These are phyloP conservation scores for Pachyramphus minor DNA, from an alignment of 2,113 vertebrate genomes.

Conservation along the genomic window DNA sequence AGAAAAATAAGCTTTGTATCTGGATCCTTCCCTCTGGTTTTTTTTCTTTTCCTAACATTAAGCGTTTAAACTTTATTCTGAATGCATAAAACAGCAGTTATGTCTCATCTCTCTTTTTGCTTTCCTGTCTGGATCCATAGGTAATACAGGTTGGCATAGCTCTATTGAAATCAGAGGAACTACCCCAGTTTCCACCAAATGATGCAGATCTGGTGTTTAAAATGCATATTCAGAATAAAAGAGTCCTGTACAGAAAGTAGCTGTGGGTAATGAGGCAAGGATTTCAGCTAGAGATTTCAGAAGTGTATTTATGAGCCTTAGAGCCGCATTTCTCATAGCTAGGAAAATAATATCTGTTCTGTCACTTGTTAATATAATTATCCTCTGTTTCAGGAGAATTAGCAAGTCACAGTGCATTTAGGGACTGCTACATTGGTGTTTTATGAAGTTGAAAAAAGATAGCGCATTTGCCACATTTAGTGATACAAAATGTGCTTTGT, in stretches of 20 bases:
- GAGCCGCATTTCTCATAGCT: not conserved
- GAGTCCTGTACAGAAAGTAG: not conserved
- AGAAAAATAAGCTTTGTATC: not conserved
- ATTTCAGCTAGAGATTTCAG: not conserved
- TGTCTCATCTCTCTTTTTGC: not conserved
- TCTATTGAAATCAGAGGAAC: not conserved
- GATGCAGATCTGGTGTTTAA: not conserved
- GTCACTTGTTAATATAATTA: slow-evolving; percentile 39
- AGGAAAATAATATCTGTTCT: slow-evolving; percentile 7
- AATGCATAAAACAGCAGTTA: not conserved
- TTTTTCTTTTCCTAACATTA: not conserved
- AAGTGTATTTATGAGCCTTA: slow-evolving; percentile 17
- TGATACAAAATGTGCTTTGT: not conserved
- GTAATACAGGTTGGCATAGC: not conserved
- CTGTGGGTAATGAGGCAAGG: not conserved
- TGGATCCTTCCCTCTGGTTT: not conserved
- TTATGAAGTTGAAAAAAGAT: not conserved
- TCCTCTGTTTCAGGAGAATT: slow-evolving; percentile 20
- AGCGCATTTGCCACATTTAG: not conserved
- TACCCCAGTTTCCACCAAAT: not conserved
- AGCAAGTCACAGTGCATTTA: not conserved
- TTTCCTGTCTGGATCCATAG: not conserved
- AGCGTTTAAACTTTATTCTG: not conserved
- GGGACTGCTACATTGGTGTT: not conserved
- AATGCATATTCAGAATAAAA: not conserved